Evolutionary conservation across 1,140 invertebrate genomes (phyloP), one percentile per base, ranked within the genome.

Genomic region (Bilobella aurantiaca): DNA sequence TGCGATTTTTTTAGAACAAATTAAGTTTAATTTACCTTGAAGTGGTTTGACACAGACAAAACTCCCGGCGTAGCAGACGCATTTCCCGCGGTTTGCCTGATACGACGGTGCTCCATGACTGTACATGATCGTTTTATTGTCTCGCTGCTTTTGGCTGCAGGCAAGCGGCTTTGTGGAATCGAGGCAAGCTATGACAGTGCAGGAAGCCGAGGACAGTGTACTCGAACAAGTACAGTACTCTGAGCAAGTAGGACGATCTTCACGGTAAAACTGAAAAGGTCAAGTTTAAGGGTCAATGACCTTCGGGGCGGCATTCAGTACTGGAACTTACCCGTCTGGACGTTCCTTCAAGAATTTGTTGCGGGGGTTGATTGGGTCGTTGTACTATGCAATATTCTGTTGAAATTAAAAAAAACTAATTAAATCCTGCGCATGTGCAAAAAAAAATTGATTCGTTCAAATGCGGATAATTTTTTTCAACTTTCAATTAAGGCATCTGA

Each of bases 31-130:
- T 76, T 83, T 79, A 87, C 88, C 87, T 70, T 86, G 86, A 67
- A 85, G 84, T 63, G 91, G 90, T 73, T 89, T 84, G 86, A 91
- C 91, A 78, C 90, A 93, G 77, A 93, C 91, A 78, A 93, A 93
- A 66, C 85, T 83, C 30, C 90, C 90, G 32, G 88, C 91, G 78
- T 93, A 93, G 78, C 91, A 93, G 65, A 93, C 83, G 77, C 91
- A 93, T 59, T 88, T 84, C 16, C 90, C 90, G 14, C 90, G 81
- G 75, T 87, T 90, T 25, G 90, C 89, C 76, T 91, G 88, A 78
- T 91, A 93, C 64, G 88, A 87, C 3, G 91, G 89, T 1, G 89
- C 87, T 23, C 87, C 87, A 78, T 93, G 90, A 75, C 88, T 90
- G 80, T 93, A 93, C 76, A 88, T 89, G n/a, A 67, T 53, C 5